Conservation (phyloP, 2,888 invertebrate species). For the Callosobruchus maculatus region DNA sequence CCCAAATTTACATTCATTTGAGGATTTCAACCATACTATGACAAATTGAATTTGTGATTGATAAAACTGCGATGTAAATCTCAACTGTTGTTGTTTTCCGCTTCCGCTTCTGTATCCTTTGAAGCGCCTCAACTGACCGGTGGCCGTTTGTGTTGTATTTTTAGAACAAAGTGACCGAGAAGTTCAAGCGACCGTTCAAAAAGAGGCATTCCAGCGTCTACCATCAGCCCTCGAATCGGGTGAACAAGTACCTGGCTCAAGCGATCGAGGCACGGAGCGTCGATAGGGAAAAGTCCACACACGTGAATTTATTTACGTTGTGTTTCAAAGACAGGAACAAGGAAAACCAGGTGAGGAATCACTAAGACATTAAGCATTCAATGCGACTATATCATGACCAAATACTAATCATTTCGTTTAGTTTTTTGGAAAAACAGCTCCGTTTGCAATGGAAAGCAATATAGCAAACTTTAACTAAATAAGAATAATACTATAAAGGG, state of each 20-base stretch:
- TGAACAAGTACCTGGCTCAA: constrained; percentile 88
- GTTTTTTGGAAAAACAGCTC: too few species aligned
- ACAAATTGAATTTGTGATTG: too few species aligned
- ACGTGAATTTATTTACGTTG: constrained; percentile 80
- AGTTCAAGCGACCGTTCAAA: constrained; percentile 83
- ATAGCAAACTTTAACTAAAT: too few species aligned
- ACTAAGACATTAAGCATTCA: neutral
- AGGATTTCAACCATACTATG: too few species aligned
- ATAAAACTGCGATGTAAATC: neutral
- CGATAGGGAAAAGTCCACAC: constrained; percentile 84
- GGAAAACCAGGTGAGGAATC: constrained; percentile 66
- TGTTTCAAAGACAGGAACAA: constrained; percentile 82
- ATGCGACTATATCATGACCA: neutral
- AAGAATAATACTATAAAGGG: too few species aligned
- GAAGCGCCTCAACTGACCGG: neutral
- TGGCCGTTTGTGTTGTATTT: constrained; percentile 29
- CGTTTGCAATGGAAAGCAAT: too few species aligned
- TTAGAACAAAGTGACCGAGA: constrained; percentile 83
- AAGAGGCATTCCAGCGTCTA: constrained; percentile 83
- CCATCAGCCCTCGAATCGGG: constrained; percentile 86
- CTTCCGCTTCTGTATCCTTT: neutral
- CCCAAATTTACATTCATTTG: too few species aligned
- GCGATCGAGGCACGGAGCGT: constrained; percentile 88
- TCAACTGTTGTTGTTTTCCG: neutral
- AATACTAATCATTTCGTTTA: too few species aligned